A percentile compares a stretch with the other conserved stretches of the same genome.
Conservation (phyloP, 2,888 invertebrate species). For the Aphidius colemani region DNA sequence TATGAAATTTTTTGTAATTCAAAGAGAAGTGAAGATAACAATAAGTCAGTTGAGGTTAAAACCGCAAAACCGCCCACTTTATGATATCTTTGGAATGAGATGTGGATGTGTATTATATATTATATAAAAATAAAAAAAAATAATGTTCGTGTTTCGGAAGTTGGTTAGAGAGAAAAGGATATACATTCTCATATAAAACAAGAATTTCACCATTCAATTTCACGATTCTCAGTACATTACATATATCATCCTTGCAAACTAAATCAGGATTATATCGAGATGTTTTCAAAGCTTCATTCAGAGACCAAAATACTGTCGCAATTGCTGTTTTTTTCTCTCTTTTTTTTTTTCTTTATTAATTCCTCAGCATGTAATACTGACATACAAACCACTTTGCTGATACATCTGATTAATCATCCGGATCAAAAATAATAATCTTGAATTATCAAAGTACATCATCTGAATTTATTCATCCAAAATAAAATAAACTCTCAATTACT, state of each 20-base stretch:
- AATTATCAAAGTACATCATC: too few species aligned
- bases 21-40: too few species aligned
- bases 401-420: conserved; percentile 11
- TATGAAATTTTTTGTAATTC: not conserved
- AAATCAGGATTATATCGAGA: conserved; percentile 54
- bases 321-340: not conserved
- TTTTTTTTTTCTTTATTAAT: too few species aligned
- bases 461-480: too few species aligned
- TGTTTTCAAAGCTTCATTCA: conserved; percentile 31
- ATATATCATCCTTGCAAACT: conserved; percentile 40
- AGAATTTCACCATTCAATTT: conserved; percentile 51
- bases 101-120: conserved; percentile 1
- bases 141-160: not conserved
- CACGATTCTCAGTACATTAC: conserved; percentile 51
- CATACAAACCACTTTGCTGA: conserved; percentile 21
- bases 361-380: conserved; percentile 17
- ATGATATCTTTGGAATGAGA: not conserved
- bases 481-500: too few species aligned
- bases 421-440: not conserved
- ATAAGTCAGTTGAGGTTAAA: too few species aligned
- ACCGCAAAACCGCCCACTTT: conserved; percentile 15
- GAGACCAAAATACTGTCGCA: conserved; percentile 19
- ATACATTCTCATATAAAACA: conserved; percentile 10
- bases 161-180: not conserved
- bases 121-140: conserved; percentile 9